Evolutionary conservation across 2,113 vertebrate species (phyloP).

Genomic region (Cyanoramphus novaezelandiae): DNA sequence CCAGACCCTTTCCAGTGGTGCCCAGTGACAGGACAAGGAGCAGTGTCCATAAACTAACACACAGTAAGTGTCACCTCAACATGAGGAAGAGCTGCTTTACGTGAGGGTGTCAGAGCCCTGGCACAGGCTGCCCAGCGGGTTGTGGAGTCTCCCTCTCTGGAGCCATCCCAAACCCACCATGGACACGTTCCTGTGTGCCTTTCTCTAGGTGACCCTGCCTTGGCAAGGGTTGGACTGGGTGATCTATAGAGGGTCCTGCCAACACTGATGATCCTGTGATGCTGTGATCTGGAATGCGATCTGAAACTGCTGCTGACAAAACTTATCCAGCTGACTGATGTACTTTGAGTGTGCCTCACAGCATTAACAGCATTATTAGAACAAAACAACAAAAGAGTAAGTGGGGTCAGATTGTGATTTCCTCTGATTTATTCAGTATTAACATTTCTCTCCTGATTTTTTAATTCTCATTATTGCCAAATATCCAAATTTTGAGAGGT

Average conservation of each 20-base stretch:
- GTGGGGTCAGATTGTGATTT: not conserved
- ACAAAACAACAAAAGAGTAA: not conserved
- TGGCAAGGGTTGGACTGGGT: not conserved
- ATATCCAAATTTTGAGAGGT: not conserved
- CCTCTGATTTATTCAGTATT: not conserved
- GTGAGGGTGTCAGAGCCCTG: not conserved
- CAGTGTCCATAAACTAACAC: not conserved
- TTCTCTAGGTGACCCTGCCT: not conserved
- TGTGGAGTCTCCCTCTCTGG: not conserved
- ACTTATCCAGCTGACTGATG: not conserved
- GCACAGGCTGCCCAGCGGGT: rapidly evolving
- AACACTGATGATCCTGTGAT: not conserved
- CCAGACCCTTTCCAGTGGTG: not conserved
- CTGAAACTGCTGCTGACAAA: not conserved
- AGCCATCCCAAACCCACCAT: not conserved
- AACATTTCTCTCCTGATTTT: not conserved
- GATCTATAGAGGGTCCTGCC: not conserved
- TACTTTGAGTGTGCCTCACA: not conserved
- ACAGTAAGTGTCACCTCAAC: not conserved
- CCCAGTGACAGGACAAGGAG: rapidly evolving
- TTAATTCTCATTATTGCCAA: not conserved
- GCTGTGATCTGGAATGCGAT: not conserved
- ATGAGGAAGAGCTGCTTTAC: rapidly evolving
- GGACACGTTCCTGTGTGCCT: not conserved
- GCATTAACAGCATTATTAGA: not conserved